phyloP scores from a whole-genome alignment of 2,797 vertebrate genomes.

The Syngnathus acus region DNA sequence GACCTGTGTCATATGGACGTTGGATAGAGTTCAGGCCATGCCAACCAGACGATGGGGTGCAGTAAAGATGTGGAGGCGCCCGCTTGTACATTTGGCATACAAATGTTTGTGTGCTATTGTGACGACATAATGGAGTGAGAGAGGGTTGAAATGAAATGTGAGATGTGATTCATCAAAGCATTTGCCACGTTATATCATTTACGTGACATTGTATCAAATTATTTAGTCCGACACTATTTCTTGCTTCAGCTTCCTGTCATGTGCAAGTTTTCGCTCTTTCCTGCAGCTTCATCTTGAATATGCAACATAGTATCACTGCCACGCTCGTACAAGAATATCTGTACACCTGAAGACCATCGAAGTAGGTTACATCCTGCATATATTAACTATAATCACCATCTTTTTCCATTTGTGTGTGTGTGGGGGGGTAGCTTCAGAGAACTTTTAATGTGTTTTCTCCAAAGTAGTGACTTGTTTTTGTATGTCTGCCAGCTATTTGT shows the following conservation, averaged over 20 bases:
- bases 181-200: constrained; percentile 23
- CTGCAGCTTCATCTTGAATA: constrained; percentile 37
- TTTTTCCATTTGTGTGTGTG: constrained; percentile 38
- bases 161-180: constrained; percentile 20
- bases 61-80: constrained; percentile 17
- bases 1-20: constrained; percentile 56
- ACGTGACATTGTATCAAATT: constrained; percentile 23
- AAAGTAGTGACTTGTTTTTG: constrained; percentile 11
- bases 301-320: constrained; percentile 24
- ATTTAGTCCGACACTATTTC: constrained; percentile 27
- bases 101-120: neutral
- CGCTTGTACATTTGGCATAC: constrained; percentile 6
- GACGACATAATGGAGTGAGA: neutral
- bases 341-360: constrained; percentile 51
- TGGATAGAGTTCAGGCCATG: constrained; percentile 36
- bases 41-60: constrained; percentile 18
- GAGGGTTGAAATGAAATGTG: constrained; percentile 16
- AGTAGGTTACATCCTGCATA: constrained; percentile 67
- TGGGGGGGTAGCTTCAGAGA: constrained; percentile 35
- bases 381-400: constrained; percentile 56
- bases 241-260: constrained; percentile 30
- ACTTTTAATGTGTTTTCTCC: constrained; percentile 45
- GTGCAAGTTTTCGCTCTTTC: constrained; percentile 18
- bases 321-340: constrained; percentile 34
- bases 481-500: constrained; percentile 25